A percentile compares a stretch with the other conserved stretches of the same genome.
Conservation (phyloP, 2,113 vertebrate genomes). For the Gavialis gangeticus region DNA sequence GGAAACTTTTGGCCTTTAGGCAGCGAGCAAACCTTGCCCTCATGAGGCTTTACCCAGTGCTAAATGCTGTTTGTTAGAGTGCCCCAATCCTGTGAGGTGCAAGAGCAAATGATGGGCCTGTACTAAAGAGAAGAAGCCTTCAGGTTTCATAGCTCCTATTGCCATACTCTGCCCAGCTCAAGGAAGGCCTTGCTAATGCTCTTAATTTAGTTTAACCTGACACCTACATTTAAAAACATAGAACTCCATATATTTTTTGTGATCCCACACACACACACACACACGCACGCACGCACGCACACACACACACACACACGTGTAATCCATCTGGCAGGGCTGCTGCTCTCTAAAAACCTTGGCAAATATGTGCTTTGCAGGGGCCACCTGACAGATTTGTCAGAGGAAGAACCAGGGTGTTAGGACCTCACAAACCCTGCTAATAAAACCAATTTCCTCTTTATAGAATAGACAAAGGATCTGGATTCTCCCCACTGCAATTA, state of each 20-base stretch:
- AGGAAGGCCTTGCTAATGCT: background rate
- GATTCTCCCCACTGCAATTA: background rate
- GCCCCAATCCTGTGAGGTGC: background rate
- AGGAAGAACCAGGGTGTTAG: background rate
- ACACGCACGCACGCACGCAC: background rate
- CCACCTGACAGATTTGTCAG: background rate
- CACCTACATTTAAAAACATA: background rate
- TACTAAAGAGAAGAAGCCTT: background rate
- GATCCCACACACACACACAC: background rate
- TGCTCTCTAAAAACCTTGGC: background rate
- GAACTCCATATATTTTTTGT: background rate
- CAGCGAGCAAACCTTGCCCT: background rate
- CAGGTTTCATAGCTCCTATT: background rate
- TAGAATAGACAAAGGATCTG: background rate
- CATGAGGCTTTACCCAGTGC: background rate
- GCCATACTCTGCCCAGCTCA: background rate
- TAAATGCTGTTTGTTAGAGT: background rate
- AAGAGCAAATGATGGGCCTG: background rate
- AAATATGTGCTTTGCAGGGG: background rate
- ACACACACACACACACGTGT: background rate
- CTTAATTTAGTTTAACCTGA: background rate
- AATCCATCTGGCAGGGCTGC: background rate
- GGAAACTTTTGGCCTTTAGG: background rate
- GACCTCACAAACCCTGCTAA: background rate
- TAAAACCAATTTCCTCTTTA: background rate